Base-by-base conservation (phyloP, 1,140 invertebrate genomes). In the Solenopsis invicta region DNA sequence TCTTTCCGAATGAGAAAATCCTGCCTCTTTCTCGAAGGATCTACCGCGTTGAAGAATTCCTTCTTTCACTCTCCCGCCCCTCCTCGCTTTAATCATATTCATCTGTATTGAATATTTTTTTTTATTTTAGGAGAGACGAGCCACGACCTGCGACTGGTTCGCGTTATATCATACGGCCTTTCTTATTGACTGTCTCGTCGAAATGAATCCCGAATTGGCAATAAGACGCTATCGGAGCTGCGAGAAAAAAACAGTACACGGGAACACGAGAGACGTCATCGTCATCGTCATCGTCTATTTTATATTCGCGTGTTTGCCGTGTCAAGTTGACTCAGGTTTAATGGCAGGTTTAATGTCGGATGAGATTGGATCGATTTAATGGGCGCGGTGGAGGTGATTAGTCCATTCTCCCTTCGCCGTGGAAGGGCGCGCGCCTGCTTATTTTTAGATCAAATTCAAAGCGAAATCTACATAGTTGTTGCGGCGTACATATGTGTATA, bases 291-390 rank as follows among this genome's bases (percentile, higher is more conserved):
- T 16, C 34, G 64, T 5, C 21, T 37, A 41, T 41, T 81, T 62
- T 54, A 85, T 78, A 29, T 64, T 78, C 75, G 41, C 82, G 13
- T 77, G 74, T 85, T 85, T 56, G 21, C n/a, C 41, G 16, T 80
- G 85, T 81, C 59, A 78, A 90, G 87, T 91, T 91, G 69, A 87
- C 64, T 91, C 59, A 52, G 56, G 61, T 76, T 85, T 87, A 86
- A 72, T 81, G 50, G 62, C 50, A 76, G 29, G 29, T 29, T 29
- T 29, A 29, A 29, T 29, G 72, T 84, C 52, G 50, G 41, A 86
- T 66, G 77, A 91, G 87, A 86, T 87, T 67, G 88, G 85, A 91
- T 91, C 89, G 89, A 91, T 89, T 87, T 91, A 89, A 91, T 87
- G 88, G 86, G 77, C 64, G 88, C 61, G 75, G 48, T 87, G 71